Conservation (phyloP, 2,888 invertebrate genomes). For the Habroteleia sp. region DNA sequence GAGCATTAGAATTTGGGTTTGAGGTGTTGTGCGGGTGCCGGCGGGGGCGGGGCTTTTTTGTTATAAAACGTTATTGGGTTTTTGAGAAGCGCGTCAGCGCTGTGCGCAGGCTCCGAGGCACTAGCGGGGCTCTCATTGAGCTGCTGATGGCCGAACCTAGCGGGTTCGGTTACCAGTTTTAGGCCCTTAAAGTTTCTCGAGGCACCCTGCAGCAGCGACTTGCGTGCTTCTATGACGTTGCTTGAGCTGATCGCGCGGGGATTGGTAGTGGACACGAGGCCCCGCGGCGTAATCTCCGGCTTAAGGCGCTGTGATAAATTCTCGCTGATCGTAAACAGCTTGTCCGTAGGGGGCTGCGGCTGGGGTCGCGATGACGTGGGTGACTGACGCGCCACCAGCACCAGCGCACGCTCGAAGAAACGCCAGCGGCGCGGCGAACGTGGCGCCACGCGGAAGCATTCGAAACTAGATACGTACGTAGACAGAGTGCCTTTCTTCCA, state of each 20-base stretch:
- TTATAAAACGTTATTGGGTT: conserved; percentile 61
- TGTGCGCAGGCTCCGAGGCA: too few relatives aligned
- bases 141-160: conserved; percentile 69
- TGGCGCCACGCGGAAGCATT: conserved; percentile 68
- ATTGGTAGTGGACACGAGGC: conserved; percentile 86
- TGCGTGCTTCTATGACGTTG: conserved; percentile 79
- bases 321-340: conserved; percentile 72
- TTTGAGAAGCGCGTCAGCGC: conserved; percentile 62
- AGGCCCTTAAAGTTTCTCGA: conserved; percentile 74
- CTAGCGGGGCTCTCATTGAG: conserved; percentile 72
- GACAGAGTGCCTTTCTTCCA: conserved; percentile 80
- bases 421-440: conserved; percentile 24
- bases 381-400: conserved; percentile 58
- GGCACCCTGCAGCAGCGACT: conserved; percentile 70
- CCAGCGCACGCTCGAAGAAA: conserved; percentile 66
- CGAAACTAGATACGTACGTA: conserved; percentile 82
- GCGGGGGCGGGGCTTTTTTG: conserved; percentile 79
- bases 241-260: conserved; percentile 81
- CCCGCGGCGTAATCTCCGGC: conserved; percentile 84
- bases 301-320: conserved; percentile 71
- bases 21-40: conserved; percentile 73
- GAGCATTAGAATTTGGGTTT: conserved; percentile 73
- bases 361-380: conserved; percentile 45
- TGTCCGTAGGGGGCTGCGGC: conserved; percentile 44
- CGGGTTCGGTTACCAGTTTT: conserved; percentile 69